Conservation (phyloP, 1,140 invertebrate genomes). For the Polyergus mexicanus region DNA sequence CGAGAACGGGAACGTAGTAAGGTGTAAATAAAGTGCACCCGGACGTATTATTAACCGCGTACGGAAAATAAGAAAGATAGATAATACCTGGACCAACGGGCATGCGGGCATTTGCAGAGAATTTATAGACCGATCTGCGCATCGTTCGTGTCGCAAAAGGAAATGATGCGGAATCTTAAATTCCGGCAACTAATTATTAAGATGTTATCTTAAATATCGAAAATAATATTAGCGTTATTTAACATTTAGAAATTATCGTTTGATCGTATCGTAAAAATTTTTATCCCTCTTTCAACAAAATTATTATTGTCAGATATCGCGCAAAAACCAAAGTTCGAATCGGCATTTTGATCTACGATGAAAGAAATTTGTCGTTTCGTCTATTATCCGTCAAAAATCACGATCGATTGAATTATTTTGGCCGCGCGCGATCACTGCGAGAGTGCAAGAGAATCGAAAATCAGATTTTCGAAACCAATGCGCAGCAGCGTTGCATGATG, state of each 20-base stretch:
- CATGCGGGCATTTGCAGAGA: neutral
- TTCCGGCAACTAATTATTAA: neutral
- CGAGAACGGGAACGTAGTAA: conserved; percentile 44
- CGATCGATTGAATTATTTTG: conserved; percentile 9
- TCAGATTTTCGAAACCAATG: conserved; percentile 38
- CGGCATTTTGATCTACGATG: neutral
- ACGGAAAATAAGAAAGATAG: neutral
- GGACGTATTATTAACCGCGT: conserved; percentile 36
- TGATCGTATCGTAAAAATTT: neutral
- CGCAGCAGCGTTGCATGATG: neutral
- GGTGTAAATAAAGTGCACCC: conserved; percentile 13
- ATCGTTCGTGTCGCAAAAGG: too few species aligned
- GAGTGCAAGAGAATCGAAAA: conserved; percentile 2
- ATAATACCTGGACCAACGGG: neutral
- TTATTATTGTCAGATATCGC: neutral
- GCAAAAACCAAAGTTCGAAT: neutral
- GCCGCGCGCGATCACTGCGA: neutral
- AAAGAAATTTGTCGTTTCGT: neutral
- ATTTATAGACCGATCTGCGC: neutral
- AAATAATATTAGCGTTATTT: neutral
- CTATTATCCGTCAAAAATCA: neutral
- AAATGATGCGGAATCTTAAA: neutral
- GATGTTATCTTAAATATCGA: neutral
- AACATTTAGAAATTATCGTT: neutral
- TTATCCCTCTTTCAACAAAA: too few species aligned